Base-by-base conservation (phyloP, 2,888 invertebrate genomes). In the Tineola bisselliella region DNA sequence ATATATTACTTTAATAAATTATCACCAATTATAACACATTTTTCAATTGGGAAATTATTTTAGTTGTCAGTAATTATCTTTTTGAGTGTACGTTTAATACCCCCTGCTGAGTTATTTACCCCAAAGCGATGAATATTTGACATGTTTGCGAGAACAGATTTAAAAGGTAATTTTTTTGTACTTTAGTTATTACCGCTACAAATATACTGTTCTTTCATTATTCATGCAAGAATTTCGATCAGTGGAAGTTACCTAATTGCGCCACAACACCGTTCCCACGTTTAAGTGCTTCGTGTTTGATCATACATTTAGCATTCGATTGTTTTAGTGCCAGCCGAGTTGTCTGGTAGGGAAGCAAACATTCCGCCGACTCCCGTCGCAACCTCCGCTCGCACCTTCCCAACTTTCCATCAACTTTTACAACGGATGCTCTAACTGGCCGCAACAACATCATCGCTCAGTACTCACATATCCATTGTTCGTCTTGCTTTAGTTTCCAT, bases 291-390 rank as follows among this genome's bases (percentile, higher is more conserved):
- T 43, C 72, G 73, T 86, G 86, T 87, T 87, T 87, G 84, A 72
- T 73, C 71, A 78, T 76, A 71, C 82, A 76, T 79, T 87, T 87
- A 87, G 83, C 87, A 79, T 80, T 84, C 82, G 87, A 87, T 87
- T 87, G 86, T 87, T 82, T 87, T 86, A 86, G 86, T 81, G 83
- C 77, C 76, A 77, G 74, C 77, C 76, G 77, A 81, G 81, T 79
- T 77, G 79, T 79, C 81, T 76, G 78, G 15, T 44, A 17, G 70
- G 74, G 75, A 76, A 73, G 77, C 74, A 86, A 83, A 86, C 82
- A 84, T 74, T 71, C 73, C 70, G 74, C 58, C 31, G 58, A 31
- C 58, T 58, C 58, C 56, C 56, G 56, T n/a, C 56, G 30, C 38
- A 19, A 10, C 61, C 61, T 17, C 62, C 60, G 25, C 17, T 61